Evolutionary conservation across 2,888 invertebrate genomes (phyloP), one percentile per base, ranked within the genome.

Genomic region (Drosophila siamana): DNA sequence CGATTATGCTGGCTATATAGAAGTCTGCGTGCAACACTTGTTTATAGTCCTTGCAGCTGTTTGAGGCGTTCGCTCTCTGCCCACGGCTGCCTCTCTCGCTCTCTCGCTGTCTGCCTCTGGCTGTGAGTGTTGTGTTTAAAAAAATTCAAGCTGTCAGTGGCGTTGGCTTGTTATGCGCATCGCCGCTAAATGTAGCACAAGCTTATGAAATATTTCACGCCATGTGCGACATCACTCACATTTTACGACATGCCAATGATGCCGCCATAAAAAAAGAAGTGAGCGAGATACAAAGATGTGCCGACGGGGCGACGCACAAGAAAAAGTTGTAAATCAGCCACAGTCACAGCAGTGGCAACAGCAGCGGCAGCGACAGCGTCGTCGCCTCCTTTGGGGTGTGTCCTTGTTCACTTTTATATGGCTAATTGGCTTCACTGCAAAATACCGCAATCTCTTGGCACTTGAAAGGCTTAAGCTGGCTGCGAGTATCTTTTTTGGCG

Each of bases 181-280:
- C 56, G 83, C 68, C 69, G 81, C 63, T 74, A 86, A 88, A 86
- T 83, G 83, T 84, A 57, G 70, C 83, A 75, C 71, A 78, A 69
- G 62, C 76, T 79, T 81, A 81, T 79, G 80, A 82, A 73, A 82
- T 69, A 68, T 68, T 79, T 73, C 77, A 63, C 65, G 69, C 72
- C 72, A 67, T 78, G 65, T 70, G 82, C 75, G 64, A 52, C 61
- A 84, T 88, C 88, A 78, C 67, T 84, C 83, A 84, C 72, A 78
- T 80, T 84, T 84, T 88, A 84, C 72, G 83, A 84, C 88, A 88
- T 86, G 83, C 88, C 83, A 84, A 84, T 84, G 83, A 86, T 83
- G 88, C 56, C 22, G 80, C 52, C 79, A 71, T 84, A 81, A 86
- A 80, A 80, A 69, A 52, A 22, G 24, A 22, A 43, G 22, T 13